These are phyloP conservation scores for Sinodicranocentrus sp. DNA, from an alignment of 2,888 invertebrate species.

Conservation along the genomic window DNA sequence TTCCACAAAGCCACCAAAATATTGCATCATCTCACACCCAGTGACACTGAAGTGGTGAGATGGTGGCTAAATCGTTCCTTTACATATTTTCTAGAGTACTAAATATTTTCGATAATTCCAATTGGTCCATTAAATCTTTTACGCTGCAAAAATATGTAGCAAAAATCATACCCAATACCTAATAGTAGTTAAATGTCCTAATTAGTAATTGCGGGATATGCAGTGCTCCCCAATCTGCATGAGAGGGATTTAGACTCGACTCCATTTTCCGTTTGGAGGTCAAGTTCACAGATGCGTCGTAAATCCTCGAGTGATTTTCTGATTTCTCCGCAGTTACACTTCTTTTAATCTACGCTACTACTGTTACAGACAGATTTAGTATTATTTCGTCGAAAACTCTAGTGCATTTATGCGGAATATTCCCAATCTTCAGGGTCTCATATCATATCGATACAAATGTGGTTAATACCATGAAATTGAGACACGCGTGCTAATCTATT, in stretches of 20 bases:
- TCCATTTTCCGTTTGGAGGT: conserved; percentile 51
- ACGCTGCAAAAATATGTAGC: no score
- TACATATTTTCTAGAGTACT: no score
- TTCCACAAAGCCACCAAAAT: conserved; percentile 4
- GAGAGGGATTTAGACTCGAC: neutral
- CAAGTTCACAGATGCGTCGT: conserved; percentile 60
- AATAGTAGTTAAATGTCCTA: no score
- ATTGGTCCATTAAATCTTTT: no score
- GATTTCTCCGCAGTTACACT: conserved; percentile 3
- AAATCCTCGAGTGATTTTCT: neutral
- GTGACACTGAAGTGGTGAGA: neutral
- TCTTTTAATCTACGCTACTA: neutral
- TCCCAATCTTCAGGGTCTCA: conserved; percentile 1
- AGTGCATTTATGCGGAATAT: neutral
- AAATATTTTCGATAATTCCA: no score
- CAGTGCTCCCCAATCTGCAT: neutral
- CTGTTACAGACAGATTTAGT: neutral
- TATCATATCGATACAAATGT: neutral
- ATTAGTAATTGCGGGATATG: no score
- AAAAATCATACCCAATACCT: no score
- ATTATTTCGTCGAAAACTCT: neutral
- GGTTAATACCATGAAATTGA: conserved; percentile 13
- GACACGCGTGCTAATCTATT: conserved; percentile 2
- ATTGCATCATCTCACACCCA: neutral
- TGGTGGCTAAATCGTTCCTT: no score